Conservation (phyloP, 2,113 vertebrate genomes). For the Malurus alboscapulatus region DNA sequence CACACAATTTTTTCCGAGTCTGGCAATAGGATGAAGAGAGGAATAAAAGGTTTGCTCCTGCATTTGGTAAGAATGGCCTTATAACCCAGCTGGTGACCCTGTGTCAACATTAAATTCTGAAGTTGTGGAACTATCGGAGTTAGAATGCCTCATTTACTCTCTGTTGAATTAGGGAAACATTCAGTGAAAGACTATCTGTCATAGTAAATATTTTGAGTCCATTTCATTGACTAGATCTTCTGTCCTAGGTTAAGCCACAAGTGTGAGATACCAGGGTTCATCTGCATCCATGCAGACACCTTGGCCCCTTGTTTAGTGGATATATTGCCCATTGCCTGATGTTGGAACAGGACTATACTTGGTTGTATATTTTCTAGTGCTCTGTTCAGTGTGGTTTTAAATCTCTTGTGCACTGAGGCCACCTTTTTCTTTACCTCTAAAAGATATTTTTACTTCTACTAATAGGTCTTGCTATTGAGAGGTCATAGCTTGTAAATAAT, state of each 20-base stretch:
- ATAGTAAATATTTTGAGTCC: not conserved
- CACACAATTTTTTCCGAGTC: not conserved
- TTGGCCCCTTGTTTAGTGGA: not conserved
- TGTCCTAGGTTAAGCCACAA: not conserved
- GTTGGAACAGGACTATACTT: not conserved
- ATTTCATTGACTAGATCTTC: not conserved
- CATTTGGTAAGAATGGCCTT: not conserved
- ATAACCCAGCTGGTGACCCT: not conserved
- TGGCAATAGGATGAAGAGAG: not conserved
- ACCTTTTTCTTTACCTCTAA: not conserved
- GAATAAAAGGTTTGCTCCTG: not conserved
- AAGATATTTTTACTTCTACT: not conserved
- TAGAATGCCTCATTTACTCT: not conserved
- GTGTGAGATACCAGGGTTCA: not conserved
- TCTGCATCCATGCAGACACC: not conserved
- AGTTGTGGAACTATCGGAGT: not conserved
- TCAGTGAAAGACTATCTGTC: not conserved
- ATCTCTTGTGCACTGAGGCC: not conserved
- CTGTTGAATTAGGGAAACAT: not conserved
- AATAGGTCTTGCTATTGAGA: not conserved
- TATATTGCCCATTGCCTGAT: not conserved
- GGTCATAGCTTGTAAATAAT: not conserved
- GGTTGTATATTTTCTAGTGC: not conserved
- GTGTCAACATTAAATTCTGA: not conserved
- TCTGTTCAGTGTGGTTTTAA: slow-evolving; percentile 5